phyloP scores from a whole-genome alignment of 2,797 vertebrate genomes.

The Lacerta bilineata region DNA sequence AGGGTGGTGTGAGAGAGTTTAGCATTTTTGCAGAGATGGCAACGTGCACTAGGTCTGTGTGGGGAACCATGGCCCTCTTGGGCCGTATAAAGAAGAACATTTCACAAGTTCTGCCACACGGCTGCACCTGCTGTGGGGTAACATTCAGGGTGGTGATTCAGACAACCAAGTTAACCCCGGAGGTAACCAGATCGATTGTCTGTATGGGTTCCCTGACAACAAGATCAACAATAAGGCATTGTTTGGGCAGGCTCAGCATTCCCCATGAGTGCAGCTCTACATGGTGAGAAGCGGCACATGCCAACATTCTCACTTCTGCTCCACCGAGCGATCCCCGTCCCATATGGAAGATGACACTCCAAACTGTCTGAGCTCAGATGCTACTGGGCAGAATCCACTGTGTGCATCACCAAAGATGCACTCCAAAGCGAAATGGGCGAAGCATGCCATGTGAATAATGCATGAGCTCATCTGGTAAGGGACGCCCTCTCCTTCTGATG shows the following conservation, averaged over 20 bases:
- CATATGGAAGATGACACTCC: neutral
- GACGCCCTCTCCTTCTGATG: conserved; percentile 1
- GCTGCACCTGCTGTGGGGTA: neutral
- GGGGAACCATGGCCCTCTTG: conserved; percentile 6
- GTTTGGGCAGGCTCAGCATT: neutral
- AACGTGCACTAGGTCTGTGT: conserved; percentile 30
- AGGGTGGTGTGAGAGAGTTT: conserved; percentile 42
- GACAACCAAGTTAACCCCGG: too few species aligned
- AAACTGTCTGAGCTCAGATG: conserved; percentile 33
- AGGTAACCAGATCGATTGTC: neutral
- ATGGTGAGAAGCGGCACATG: neutral
- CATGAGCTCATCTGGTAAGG: conserved; percentile 32
- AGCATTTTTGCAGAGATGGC: neutral
- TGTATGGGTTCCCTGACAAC: neutral
- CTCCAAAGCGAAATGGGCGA: conserved; percentile 30
- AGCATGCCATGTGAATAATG: conserved; percentile 8
- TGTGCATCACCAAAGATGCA: conserved; percentile 58
- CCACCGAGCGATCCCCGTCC: neutral
- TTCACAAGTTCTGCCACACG: neutral
- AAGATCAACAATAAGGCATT: neutral
- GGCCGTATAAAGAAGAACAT: too few species aligned
- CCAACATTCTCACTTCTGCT: neutral
- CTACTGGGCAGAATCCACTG: neutral
- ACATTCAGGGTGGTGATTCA: neutral
- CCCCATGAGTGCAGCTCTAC: too few species aligned